A percentile compares a stretch with the other conserved stretches of the same genome.
phyloP scores from a whole-genome alignment of 2,888 invertebrate species.

The Drosophila mimica region DNA sequence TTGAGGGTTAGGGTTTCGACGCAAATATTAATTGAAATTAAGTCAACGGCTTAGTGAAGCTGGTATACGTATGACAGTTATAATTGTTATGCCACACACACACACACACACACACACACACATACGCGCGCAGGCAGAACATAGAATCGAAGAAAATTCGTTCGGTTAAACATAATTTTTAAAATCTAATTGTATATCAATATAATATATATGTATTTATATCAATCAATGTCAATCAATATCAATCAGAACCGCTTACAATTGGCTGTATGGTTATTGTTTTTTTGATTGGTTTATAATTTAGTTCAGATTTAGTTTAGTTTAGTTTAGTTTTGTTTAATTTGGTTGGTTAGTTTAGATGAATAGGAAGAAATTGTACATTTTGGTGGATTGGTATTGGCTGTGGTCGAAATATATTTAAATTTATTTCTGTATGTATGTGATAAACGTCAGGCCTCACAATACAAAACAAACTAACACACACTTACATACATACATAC shows the following conservation, averaged over 20 bases:
- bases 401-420: constrained; percentile 23
- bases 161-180: constrained; percentile 33
- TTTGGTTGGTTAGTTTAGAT: constrained; percentile 31
- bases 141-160: constrained; percentile 2
- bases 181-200: constrained; percentile 22
- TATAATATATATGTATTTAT: constrained; percentile 19
- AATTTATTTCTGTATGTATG: constrained; percentile 21
- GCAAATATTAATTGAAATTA: constrained; percentile 20
- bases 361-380: constrained; percentile 37
- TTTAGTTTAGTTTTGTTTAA: constrained; percentile 35
- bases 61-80: constrained; percentile 51
- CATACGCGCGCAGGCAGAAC: constrained; percentile 30
- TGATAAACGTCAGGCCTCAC: constrained; percentile 42
- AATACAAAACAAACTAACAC: constrained; percentile 26
- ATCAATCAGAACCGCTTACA: constrained; percentile 47
- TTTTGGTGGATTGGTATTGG: constrained; percentile 37
- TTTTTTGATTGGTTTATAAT: constrained; percentile 10
- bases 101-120: constrained; percentile 6
- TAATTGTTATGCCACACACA: constrained; percentile 15
- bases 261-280: constrained; percentile 28
- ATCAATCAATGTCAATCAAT: constrained; percentile 16
- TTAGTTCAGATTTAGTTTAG: constrained; percentile 24
- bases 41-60: constrained; percentile 32
- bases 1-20: not conserved
- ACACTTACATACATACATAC: constrained; percentile 37